phyloP scores from a whole-genome alignment of 1,140 invertebrate genomes.

The Drosophila triauraria region DNA sequence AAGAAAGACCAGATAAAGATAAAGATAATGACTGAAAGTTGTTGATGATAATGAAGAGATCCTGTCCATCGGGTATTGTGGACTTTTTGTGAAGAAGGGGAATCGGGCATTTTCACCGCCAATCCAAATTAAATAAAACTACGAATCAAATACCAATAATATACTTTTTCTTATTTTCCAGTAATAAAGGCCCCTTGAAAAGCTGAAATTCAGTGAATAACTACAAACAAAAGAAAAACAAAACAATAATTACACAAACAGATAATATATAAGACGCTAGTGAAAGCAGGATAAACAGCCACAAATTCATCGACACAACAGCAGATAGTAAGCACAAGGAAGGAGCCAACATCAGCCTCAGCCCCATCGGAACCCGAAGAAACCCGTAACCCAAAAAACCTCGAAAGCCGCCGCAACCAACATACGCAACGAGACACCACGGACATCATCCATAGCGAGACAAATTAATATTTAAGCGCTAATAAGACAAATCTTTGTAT shows the following conservation, averaged over 20 bases:
- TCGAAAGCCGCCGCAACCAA: conserved; percentile 14
- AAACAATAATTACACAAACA: conserved; percentile 77
- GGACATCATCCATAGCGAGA: conserved; percentile 34
- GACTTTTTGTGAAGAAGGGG: neutral
- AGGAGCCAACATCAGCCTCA: conserved; percentile 21
- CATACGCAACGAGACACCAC: conserved; percentile 16
- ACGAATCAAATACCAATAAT: conserved; percentile 9
- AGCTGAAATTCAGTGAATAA: conserved; percentile 84
- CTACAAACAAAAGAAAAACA: conserved; percentile 76
- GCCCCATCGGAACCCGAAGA: conserved; percentile 5
- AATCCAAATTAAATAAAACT: neutral
- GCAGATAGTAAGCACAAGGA: conserved; percentile 36
- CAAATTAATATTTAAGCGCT: conserved; percentile 72
- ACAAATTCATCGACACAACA: conserved; percentile 43
- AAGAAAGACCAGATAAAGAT: conserved; percentile 5
- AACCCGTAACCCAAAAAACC: conserved; percentile 1
- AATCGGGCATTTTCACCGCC: neutral
- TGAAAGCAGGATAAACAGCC: conserved; percentile 27
- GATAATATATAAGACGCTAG: conserved; percentile 67
- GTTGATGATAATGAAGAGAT: neutral
- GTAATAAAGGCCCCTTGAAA: conserved; percentile 84
- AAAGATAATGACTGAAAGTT: conserved; percentile 2
- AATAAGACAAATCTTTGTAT: conserved; percentile 73
- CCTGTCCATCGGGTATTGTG: neutral
- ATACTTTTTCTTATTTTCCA: conserved; percentile 57